Conservation (phyloP, 2,888 invertebrate genomes). For the Cacoxenus indagator region DNA sequence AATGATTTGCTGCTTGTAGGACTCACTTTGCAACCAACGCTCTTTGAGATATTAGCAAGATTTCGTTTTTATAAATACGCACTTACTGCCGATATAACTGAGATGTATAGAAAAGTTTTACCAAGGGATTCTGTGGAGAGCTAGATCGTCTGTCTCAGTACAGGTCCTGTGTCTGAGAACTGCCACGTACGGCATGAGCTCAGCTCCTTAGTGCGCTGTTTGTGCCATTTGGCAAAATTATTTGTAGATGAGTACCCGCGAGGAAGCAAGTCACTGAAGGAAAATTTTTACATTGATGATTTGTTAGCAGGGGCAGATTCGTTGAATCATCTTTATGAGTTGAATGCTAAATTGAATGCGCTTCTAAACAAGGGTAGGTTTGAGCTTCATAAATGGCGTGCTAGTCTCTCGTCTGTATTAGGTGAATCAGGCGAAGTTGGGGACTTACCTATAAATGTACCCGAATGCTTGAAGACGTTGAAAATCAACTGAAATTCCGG, state of each 20-base stretch:
- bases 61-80: not conserved
- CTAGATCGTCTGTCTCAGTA: not conserved
- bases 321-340: not conserved
- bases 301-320: not conserved
- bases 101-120: not conserved
- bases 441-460: not conserved
- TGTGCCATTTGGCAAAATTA: not conserved
- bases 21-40: no score
- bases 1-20: no score
- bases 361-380: not conserved
- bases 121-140: not conserved
- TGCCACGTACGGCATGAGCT: no score
- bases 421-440: no score
- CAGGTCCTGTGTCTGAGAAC: not conserved
- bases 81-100: not conserved
- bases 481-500: no score
- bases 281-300: no score
- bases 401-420: not conserved
- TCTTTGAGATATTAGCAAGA: no score
- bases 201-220: not conserved
- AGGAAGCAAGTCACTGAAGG: no score
- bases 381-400: not conserved
- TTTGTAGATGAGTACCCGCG: not conserved
- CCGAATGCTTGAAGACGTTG: not conserved
- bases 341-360: not conserved